phyloP scores from a whole-genome alignment of 2,797 vertebrate genomes.

The Pteronotus mesoamericanus region DNA sequence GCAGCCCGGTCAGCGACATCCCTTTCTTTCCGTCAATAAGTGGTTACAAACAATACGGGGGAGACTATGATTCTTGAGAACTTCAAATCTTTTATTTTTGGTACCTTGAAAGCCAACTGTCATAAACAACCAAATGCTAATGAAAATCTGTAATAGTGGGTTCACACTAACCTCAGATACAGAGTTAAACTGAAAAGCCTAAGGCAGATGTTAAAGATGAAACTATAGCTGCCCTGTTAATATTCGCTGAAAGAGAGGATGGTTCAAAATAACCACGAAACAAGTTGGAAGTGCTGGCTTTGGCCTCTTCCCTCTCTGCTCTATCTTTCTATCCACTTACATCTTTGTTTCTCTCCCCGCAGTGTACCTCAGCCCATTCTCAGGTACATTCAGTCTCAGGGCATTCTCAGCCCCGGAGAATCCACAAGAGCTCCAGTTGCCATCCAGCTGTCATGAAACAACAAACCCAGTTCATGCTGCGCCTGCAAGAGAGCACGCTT shows the following conservation, averaged over 20 bases:
- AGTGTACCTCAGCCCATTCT: not conserved
- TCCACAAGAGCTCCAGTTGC: not conserved
- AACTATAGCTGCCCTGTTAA: not conserved
- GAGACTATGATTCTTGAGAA: not conserved
- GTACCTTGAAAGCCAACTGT: not conserved
- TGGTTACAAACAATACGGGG: not conserved
- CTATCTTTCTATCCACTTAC: not conserved
- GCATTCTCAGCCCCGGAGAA: no score
- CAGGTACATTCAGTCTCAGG: no score
- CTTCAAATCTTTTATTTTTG: not conserved
- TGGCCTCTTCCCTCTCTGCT: not conserved
- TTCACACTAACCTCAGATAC: not conserved
- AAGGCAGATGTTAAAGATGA: not conserved
- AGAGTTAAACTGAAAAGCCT: not conserved
- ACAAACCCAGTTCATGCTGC: not conserved
- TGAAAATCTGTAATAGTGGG: not conserved
- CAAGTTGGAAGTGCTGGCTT: not conserved
- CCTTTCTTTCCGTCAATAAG: not conserved
- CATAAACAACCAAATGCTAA: not conserved
- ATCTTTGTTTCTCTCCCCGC: not conserved
- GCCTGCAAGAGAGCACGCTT: not conserved
- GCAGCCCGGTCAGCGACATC: not conserved
- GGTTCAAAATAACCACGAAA: not conserved
- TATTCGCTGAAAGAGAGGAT: not conserved
- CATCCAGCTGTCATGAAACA: not conserved